Evolutionary conservation across 2,888 invertebrate species (phyloP).

Genomic region (Eueremaeus valkanovi): DNA sequence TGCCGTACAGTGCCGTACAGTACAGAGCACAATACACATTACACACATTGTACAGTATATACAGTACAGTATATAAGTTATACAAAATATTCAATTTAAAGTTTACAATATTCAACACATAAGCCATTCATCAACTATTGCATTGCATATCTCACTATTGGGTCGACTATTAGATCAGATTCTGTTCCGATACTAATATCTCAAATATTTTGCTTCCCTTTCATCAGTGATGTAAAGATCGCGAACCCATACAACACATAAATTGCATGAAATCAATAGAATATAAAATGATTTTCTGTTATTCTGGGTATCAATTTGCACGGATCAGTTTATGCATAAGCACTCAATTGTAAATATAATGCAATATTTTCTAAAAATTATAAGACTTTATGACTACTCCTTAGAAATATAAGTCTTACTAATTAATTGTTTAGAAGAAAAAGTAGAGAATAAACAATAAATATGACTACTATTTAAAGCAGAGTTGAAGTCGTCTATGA

Average conservation of each 20-base stretch:
- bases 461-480: too few relatives aligned
- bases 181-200: not conserved
- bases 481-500: too few relatives aligned
- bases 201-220: not conserved
- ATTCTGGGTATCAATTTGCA: too few relatives aligned
- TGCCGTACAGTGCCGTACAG: not conserved
- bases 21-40: too few relatives aligned
- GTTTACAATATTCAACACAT: slow-evolving; percentile 14
- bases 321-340: not conserved
- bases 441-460: too few relatives aligned
- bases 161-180: not conserved
- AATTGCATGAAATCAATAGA: not conserved
- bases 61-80: not conserved
- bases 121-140: slow-evolving; percentile 8
- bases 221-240: not conserved
- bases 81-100: not conserved
- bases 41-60: not conserved
- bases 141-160: not conserved
- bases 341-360: too few relatives aligned
- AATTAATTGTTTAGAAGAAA: too few relatives aligned
- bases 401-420: too few relatives aligned
- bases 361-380: too few relatives aligned
- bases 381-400: too few relatives aligned
- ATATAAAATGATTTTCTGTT: not conserved
- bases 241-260: not conserved